Conservation (phyloP, 1,140 invertebrate genomes). For the Heliconius nattereri region DNA sequence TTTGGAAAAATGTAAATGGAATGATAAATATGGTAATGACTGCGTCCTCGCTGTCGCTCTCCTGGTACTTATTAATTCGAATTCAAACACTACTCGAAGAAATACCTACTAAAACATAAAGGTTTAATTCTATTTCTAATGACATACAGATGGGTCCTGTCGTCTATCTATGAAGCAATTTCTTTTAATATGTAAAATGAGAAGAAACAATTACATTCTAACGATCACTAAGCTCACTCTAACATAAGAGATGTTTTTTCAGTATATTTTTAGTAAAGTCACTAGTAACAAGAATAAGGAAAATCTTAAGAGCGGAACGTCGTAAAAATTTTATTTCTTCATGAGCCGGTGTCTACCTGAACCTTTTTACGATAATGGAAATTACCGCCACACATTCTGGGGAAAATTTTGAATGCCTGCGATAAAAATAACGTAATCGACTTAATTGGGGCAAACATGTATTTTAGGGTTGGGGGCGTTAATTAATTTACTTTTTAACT, state of each 20-base stretch:
- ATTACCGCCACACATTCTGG: constrained; percentile 28
- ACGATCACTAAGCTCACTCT: background rate
- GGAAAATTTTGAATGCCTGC: constrained; percentile 19
- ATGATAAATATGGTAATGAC: too few species aligned
- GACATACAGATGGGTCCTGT: too few species aligned
- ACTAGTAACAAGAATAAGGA: constrained; percentile 20
- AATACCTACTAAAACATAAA: too few species aligned
- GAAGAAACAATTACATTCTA: background rate
- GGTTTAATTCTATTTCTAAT: too few species aligned
- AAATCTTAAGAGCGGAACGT: constrained; percentile 30
- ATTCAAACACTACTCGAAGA: too few species aligned
- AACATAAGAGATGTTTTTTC: background rate
- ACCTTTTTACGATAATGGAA: constrained; percentile 42
- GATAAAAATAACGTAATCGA: constrained; percentile 19
- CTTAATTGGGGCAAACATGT: constrained; percentile 29
- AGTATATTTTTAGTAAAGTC: constrained; percentile 12
- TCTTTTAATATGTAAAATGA: too few species aligned
- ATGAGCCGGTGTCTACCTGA: constrained; percentile 32
- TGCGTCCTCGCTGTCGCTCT: too few species aligned
- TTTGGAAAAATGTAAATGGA: too few species aligned
- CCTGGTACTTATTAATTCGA: too few species aligned
- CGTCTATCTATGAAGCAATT: too few species aligned
- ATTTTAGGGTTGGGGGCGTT: constrained; percentile 20
- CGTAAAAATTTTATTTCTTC: constrained; percentile 46
- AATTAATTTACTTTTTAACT: constrained; percentile 32